A percentile compares a stretch with the other conserved stretches of the same genome.
phyloP scores from a whole-genome alignment of 2,113 vertebrate species.

The Lepidiolamprologus cunningtoni region DNA sequence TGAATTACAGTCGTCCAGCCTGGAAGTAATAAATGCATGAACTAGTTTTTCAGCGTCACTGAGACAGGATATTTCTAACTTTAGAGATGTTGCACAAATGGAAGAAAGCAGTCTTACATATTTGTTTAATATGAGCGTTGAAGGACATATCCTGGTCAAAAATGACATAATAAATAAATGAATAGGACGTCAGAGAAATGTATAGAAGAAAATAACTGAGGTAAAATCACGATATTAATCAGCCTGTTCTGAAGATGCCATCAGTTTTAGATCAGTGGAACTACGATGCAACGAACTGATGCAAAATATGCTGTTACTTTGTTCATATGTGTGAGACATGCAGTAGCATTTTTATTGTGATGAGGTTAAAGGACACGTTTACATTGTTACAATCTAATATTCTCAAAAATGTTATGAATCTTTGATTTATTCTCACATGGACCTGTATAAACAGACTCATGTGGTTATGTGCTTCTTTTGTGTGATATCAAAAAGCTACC shows the following conservation, averaged over 20 bases:
- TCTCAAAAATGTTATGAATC: neutral
- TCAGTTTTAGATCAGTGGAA: neutral
- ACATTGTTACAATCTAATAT: neutral
- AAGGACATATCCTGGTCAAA: too few species aligned
- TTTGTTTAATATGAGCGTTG: too few species aligned
- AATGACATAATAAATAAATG: too few species aligned
- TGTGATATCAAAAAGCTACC: constrained; percentile 69
- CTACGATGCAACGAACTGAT: neutral
- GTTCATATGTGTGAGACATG: neutral
- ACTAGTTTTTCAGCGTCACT: too few species aligned
- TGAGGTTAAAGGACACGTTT: neutral
- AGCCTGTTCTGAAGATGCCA: neutral
- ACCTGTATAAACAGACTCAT: fast-evolving
- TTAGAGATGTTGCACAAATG: too few species aligned
- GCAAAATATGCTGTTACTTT: neutral
- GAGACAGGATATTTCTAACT: too few species aligned
- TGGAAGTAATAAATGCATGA: too few species aligned
- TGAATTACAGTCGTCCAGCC: too few species aligned
- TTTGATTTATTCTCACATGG: neutral
- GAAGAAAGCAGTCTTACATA: too few species aligned
- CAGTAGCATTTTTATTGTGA: neutral
- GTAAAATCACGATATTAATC: neutral
- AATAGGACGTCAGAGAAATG: too few species aligned
- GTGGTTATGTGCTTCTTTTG: neutral
- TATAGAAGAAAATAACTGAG: neutral